Evolutionary conservation across 2,797 vertebrate species (phyloP).

Genomic region (Siniperca obscura): DNA sequence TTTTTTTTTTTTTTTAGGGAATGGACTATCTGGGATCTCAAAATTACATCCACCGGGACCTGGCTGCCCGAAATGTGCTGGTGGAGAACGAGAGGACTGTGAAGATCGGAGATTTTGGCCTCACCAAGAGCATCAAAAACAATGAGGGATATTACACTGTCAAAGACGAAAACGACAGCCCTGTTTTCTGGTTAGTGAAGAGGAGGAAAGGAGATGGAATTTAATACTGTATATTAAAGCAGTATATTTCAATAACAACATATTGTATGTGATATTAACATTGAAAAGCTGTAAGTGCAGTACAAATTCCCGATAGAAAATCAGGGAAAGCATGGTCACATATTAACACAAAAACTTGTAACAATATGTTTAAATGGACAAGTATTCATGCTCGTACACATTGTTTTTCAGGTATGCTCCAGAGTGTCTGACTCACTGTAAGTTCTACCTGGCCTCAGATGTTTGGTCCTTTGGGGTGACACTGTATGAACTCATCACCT

Average conservation of each 20-base stretch:
- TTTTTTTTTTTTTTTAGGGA: conserved; percentile 84
- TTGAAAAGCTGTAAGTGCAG: neutral
- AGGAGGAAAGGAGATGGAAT: neutral
- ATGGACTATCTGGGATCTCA: conserved; percentile 95
- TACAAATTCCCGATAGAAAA: too few relatives aligned
- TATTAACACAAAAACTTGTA: neutral
- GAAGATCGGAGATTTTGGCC: conserved; percentile 98
- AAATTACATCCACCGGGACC: conserved; percentile 96
- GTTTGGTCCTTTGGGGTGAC: conserved; percentile 99
- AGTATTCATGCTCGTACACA: neutral
- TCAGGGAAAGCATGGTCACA: neutral
- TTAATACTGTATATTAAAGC: neutral
- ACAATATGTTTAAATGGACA: neutral
- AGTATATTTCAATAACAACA: neutral
- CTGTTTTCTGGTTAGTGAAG: conserved; percentile 93
- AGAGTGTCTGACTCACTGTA: conserved; percentile 93
- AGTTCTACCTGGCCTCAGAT: conserved; percentile 96
- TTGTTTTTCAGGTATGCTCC: conserved; percentile 92
- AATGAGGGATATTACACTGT: conserved; percentile 97
- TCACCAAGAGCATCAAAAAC: conserved; percentile 96
- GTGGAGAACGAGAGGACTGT: conserved; percentile 95
- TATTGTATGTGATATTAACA: neutral
- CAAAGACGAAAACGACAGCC: conserved; percentile 95
- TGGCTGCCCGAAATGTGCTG: conserved; percentile 96
- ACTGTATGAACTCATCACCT: conserved; percentile 95